These are phyloP conservation scores for Staurois parvus DNA, from an alignment of 2,797 vertebrate genomes.

Conservation along the genomic window DNA sequence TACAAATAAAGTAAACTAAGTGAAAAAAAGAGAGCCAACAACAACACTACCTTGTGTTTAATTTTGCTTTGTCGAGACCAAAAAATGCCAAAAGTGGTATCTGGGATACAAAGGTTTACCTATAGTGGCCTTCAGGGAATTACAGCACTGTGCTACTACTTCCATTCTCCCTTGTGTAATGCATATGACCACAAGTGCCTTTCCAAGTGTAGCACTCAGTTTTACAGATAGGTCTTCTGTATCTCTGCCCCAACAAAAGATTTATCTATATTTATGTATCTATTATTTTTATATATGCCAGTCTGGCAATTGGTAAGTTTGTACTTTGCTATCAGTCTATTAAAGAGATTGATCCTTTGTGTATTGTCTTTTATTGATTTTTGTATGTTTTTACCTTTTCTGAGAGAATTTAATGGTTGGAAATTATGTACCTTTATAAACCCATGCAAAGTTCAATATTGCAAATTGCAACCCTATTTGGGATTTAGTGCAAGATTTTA, in stretches of 20 bases:
- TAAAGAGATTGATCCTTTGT: conserved; percentile 27
- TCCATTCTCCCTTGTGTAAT: background rate
- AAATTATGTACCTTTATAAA: too few species aligned
- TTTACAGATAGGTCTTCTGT: background rate
- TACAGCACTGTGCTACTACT: background rate
- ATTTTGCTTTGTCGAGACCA: conserved; percentile 7
- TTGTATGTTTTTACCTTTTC: background rate
- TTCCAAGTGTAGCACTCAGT: conserved; percentile 34
- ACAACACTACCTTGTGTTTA: background rate
- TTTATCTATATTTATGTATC: conserved; percentile 46
- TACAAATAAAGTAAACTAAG: background rate
- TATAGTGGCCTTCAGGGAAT: background rate
- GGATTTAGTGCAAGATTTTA: too few species aligned
- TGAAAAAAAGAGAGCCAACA: background rate
- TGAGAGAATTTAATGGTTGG: background rate
- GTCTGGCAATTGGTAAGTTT: conserved; percentile 42
- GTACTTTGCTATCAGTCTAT: conserved; percentile 44
- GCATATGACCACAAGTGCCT: conserved; percentile 4
- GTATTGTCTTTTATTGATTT: background rate
- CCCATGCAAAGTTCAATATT: too few species aligned
- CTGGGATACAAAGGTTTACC: background rate
- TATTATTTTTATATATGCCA: conserved; percentile 52
- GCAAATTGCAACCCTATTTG: too few species aligned
- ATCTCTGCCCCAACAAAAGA: background rate
- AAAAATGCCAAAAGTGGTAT: background rate